Conservation (phyloP, 2,797 vertebrate species). For the Silurus lanzhouensis region DNA sequence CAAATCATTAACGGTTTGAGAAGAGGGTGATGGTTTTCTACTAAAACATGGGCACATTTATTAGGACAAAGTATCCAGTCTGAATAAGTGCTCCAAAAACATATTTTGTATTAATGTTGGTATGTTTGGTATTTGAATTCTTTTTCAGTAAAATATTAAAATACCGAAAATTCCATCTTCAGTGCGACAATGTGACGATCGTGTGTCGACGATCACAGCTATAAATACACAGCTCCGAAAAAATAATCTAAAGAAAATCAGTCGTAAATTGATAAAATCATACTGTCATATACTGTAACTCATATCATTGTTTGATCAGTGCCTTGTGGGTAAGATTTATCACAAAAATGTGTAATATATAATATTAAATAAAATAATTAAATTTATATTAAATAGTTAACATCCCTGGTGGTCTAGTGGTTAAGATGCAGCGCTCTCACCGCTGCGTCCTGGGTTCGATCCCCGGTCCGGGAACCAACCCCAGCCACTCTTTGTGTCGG, state of each 20-base stretch:
- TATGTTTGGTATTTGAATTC: neutral
- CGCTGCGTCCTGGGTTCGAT: too few species aligned
- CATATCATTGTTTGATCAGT: neutral
- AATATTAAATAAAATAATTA: neutral
- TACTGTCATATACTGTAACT: too few species aligned
- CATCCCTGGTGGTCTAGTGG: too few species aligned
- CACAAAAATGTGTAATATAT: neutral
- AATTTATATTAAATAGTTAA: neutral
- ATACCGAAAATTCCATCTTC: constrained; percentile 1
- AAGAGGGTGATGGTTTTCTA: neutral
- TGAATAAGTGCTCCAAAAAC: neutral
- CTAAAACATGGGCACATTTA: neutral
- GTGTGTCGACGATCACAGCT: too few species aligned
- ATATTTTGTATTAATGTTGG: neutral
- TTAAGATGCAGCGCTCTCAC: too few species aligned
- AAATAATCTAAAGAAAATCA: neutral
- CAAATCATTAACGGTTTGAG: neutral
- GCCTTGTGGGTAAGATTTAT: neutral
- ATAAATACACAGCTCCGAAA: neutral
- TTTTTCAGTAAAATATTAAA: neutral
- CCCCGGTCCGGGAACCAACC: too few species aligned
- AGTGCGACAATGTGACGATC: neutral
- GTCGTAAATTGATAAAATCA: neutral
- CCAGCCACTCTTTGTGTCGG: too few species aligned
- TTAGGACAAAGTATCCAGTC: constrained; percentile 14